A percentile compares a stretch with the other conserved stretches of the same genome.
phyloP scores from a whole-genome alignment of 2,797 vertebrate species.

The Oreochromis mossambicus region DNA sequence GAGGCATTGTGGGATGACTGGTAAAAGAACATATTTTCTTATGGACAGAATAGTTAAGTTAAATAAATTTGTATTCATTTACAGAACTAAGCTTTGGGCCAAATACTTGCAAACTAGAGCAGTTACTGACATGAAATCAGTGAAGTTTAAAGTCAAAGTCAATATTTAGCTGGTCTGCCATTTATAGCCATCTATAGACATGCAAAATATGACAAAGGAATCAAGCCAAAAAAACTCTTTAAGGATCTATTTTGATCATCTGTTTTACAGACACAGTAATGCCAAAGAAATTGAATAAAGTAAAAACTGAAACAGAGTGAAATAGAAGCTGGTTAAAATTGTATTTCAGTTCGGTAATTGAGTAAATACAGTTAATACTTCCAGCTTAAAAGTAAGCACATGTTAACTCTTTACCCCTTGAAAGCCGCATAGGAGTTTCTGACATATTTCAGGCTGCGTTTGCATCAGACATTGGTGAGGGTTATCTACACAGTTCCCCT shows the following conservation, averaged over 20 bases:
- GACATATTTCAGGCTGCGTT: neutral
- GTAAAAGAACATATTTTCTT: neutral
- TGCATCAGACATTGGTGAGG: neutral
- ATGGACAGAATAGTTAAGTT: neutral
- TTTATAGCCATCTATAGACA: neutral
- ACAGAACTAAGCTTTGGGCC: neutral
- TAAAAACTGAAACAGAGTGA: neutral
- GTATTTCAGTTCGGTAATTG: neutral
- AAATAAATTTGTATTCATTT: neutral
- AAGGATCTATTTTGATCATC: neutral
- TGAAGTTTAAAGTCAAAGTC: neutral
- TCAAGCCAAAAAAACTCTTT: neutral
- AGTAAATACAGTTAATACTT: neutral
- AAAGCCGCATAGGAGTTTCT: neutral
- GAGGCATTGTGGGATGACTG: neutral
- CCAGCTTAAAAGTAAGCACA: neutral
- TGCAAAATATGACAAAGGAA: neutral
- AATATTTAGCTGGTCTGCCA: neutral
- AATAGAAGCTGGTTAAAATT: neutral
- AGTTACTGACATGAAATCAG: neutral
- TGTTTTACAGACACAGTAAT: fast-evolving
- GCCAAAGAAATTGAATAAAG: neutral
- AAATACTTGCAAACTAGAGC: neutral
- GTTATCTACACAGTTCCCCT: neutral
- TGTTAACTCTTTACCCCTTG: neutral